These are phyloP conservation scores for Steinernema feltiae DNA, from an alignment of 1,140 invertebrate species.

Conservation along the genomic window DNA sequence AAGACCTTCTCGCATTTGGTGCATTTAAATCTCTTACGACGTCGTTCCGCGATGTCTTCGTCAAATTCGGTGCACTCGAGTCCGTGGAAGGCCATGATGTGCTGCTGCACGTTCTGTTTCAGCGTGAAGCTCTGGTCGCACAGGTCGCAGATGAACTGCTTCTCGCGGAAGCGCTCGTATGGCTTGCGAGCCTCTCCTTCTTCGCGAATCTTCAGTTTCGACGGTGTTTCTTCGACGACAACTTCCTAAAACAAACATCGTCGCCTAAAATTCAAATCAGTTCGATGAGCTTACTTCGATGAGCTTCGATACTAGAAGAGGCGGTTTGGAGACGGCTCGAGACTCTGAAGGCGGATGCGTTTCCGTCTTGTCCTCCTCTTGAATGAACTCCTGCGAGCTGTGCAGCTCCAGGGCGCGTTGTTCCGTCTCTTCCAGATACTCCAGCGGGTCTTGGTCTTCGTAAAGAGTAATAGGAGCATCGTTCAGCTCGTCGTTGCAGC, in stretches of 20 bases:
- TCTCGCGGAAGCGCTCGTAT: slow-evolving; percentile 26
- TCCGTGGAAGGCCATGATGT: slow-evolving; percentile 14
- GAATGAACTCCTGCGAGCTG: too few species aligned
- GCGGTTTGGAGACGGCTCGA: too few species aligned
- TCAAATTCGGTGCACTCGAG: background rate
- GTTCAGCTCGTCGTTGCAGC: background rate
- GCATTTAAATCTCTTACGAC: background rate
- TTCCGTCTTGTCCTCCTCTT: too few species aligned
- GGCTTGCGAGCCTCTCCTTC: background rate
- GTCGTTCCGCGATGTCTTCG: background rate
- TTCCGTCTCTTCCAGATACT: too few species aligned
- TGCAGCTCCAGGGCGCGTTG: too few species aligned
- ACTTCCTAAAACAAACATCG: background rate
- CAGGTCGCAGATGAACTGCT: slow-evolving; percentile 19
- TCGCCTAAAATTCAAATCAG: too few species aligned
- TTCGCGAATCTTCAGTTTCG: background rate
- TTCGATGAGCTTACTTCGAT: too few species aligned
- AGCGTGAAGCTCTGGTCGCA: slow-evolving; percentile 27
- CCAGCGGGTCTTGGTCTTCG: too few species aligned
- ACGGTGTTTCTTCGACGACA: background rate
- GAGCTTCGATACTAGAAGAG: too few species aligned
- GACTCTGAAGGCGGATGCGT: too few species aligned
- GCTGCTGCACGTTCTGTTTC: slow-evolving; percentile 26
- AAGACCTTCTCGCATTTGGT: slow-evolving; percentile 23
- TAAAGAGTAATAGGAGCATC: background rate